phyloP scores from a whole-genome alignment of 2,113 vertebrate species.

The Microcebus jonahi region DNA sequence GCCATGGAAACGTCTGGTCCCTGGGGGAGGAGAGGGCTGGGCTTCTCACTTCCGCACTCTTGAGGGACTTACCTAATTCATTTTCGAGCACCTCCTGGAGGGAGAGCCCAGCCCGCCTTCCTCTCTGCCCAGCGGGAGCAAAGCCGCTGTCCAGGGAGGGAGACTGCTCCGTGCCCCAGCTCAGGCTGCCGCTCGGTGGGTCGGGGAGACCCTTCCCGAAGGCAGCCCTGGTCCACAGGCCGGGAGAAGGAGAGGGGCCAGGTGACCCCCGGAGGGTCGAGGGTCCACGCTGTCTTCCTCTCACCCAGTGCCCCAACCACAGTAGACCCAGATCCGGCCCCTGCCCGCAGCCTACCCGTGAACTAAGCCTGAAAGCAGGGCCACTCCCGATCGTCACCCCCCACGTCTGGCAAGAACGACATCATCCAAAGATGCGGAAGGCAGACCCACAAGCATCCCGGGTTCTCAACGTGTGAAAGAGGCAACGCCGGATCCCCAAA shows the following conservation, averaged over 20 bases:
- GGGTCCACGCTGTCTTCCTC: fast-evolving
- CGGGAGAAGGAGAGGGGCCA: neutral
- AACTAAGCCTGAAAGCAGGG: too few relatives aligned
- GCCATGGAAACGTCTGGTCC: neutral
- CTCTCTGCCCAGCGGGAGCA: neutral
- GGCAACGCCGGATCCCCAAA: too few relatives aligned
- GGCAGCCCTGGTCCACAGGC: neutral
- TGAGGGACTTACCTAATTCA: neutral
- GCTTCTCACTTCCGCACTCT: neutral
- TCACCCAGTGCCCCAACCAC: neutral
- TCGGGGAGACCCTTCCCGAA: neutral
- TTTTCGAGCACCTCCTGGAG: neutral
- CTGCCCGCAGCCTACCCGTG: neutral
- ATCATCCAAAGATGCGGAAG: neutral
- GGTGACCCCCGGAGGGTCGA: neutral
- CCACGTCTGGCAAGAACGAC: neutral
- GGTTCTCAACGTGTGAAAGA: neutral
- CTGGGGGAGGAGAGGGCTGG: neutral
- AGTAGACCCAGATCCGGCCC: neutral
- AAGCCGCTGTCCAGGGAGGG: neutral
- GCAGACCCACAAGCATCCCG: neutral
- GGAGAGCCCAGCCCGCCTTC: neutral
- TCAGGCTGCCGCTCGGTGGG: neutral
- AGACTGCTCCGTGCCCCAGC: neutral
- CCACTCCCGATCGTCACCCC: fast-evolving